Conservation (phyloP, 1,140 invertebrate genomes). For the Semibalanus balanoides region DNA sequence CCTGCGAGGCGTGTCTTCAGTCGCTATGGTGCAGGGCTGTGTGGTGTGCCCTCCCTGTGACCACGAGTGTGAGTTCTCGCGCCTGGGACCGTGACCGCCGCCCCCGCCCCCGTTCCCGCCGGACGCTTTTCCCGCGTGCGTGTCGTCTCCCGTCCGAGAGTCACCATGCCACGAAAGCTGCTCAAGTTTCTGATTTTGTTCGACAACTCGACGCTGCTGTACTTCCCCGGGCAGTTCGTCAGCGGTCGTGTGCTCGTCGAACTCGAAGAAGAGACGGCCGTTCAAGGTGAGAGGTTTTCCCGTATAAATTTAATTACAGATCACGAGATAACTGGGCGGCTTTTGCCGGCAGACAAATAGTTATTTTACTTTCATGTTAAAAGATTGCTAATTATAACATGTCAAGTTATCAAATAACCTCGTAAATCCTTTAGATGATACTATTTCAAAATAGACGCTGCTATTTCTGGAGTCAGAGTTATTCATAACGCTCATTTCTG, state of each 20-base stretch:
- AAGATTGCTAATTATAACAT: no score
- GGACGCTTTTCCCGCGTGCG: not conserved
- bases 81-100: not conserved
- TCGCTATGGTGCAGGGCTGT: not conserved
- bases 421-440: no score
- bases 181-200: slow-evolving; percentile 85
- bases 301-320: no score
- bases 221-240: slow-evolving; percentile 83
- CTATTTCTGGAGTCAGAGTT: no score
- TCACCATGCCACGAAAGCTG: slow-evolving; percentile 43
- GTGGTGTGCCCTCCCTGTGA: not conserved
- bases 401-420: no score
- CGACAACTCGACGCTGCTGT: slow-evolving; percentile 81
- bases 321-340: no score
- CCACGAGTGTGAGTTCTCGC: no score
- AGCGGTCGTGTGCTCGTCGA: slow-evolving; percentile 81
- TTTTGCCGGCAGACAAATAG: no score
- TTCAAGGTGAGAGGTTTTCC: slow-evolving; percentile 61
- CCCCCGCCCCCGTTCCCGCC: no score
- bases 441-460: no score
- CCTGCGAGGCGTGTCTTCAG: not conserved
- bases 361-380: no score
- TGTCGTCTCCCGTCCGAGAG: not conserved
- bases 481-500: no score
- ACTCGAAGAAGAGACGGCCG: slow-evolving; percentile 78